These are phyloP conservation scores for Onychorhynchus coronatus DNA, from an alignment of 2,113 vertebrate species.

Conservation along the genomic window DNA sequence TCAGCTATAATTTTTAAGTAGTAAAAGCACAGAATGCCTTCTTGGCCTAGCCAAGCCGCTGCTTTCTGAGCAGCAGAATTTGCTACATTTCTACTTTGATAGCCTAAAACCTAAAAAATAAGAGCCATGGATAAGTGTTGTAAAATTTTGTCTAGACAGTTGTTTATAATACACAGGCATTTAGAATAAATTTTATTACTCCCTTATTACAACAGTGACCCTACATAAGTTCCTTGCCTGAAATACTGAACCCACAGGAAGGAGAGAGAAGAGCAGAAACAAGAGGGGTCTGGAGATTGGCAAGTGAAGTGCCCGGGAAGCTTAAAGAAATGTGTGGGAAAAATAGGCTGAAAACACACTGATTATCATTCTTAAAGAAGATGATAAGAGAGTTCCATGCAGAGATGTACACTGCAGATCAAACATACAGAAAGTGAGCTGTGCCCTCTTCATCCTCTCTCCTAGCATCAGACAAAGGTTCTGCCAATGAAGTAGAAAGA, in stretches of 20 bases:
- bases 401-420: neutral
- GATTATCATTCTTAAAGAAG: neutral
- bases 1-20: neutral
- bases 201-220: neutral
- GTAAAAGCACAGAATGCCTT: neutral
- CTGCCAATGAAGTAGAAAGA: neutral
- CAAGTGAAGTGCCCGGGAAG: neutral
- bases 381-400: neutral
- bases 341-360: neutral
- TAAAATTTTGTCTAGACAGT: neutral
- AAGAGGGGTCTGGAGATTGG: neutral
- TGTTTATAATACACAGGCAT: neutral
- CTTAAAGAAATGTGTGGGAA: neutral
- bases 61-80: neutral
- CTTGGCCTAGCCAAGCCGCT: neutral
- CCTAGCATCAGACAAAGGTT: neutral
- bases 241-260: neutral
- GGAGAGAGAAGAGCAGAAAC: neutral
- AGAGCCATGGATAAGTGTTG: neutral
- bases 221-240: neutral
- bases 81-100: neutral
- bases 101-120: neutral
- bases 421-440: neutral
- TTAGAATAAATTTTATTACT: neutral
- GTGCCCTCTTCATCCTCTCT: neutral